Percentiles rank a stretch among this genome's conserved stretches.
These are phyloP conservation scores for Elmis aenea DNA, from an alignment of 2,888 invertebrate genomes.

Conservation along the genomic window DNA sequence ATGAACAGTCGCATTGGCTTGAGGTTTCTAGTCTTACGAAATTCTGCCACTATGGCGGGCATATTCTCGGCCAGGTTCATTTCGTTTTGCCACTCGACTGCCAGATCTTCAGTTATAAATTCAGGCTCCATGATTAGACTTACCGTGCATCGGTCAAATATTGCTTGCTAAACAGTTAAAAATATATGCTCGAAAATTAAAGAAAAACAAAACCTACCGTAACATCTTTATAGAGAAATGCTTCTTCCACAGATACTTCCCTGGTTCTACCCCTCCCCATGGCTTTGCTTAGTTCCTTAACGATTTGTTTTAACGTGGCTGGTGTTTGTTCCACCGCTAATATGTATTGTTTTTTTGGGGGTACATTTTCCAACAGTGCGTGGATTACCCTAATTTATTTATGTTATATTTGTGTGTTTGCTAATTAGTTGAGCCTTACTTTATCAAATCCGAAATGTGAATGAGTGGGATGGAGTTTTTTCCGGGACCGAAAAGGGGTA, in stretches of 20 bases:
- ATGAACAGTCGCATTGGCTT: constrained; percentile 56
- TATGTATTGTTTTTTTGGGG: constrained; percentile 54
- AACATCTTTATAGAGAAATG: constrained; percentile 53
- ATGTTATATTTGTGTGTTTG: too few species aligned
- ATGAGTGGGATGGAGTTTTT: constrained; percentile 58
- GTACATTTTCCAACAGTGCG: constrained; percentile 48
- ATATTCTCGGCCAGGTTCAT: constrained; percentile 49
- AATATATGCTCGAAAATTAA: neutral
- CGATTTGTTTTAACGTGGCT: constrained; percentile 52
- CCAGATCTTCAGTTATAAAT: constrained; percentile 49
- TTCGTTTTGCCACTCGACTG: constrained; percentile 54
- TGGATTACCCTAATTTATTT: constrained; percentile 36
- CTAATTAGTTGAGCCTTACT: too few species aligned
- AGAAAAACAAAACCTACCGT: constrained; percentile 31
- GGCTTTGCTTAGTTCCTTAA: constrained; percentile 53
- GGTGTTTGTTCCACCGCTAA: constrained; percentile 59
- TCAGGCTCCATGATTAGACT: constrained; percentile 58
- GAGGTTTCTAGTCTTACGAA: constrained; percentile 51
- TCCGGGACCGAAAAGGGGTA: constrained; percentile 58
- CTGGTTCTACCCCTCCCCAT: constrained; percentile 54
- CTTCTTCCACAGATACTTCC: constrained; percentile 53
- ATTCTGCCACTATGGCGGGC: constrained; percentile 46
- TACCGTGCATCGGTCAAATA: constrained; percentile 53
- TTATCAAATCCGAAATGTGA: constrained; percentile 58
- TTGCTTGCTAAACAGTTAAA: constrained; percentile 49